A percentile compares a stretch with the other conserved stretches of the same genome.
These are phyloP conservation scores for Acanthisitta chloris DNA, from an alignment of 2,113 vertebrate species.

Conservation along the genomic window DNA sequence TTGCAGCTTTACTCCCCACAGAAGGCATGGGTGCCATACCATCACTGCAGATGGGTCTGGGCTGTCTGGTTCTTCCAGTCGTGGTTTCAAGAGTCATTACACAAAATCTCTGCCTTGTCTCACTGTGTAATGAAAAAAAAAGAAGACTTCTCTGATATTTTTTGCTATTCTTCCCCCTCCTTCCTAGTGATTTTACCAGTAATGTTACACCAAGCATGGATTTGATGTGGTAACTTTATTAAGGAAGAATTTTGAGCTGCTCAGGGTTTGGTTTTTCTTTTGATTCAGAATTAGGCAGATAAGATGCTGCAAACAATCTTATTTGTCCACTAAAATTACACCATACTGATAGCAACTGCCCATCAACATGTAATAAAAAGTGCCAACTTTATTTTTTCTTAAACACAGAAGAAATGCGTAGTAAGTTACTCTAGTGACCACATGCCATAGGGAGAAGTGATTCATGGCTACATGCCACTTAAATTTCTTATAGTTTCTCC, in stretches of 20 bases:
- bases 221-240: neutral
- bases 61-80: neutral
- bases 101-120: neutral
- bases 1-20: neutral
- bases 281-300: neutral
- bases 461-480: neutral
- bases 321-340: neutral
- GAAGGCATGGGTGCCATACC: accelerated
- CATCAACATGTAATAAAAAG: neutral
- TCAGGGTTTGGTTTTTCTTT: neutral
- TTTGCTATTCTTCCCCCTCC: neutral
- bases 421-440: neutral
- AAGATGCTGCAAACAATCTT: neutral
- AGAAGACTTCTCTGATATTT: neutral
- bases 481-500: neutral
- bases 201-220: neutral
- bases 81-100: neutral
- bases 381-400: neutral
- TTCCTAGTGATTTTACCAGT: neutral
- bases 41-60: neutral
- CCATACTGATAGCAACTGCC: neutral
- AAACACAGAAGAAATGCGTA: neutral
- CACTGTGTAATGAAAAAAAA: neutral
- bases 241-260: neutral
- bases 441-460: neutral